Evolutionary conservation across 23 tunicate genomes (phyloP), one percentile per base, ranked within the genome.

Genomic region (Diplosoma virens): DNA sequence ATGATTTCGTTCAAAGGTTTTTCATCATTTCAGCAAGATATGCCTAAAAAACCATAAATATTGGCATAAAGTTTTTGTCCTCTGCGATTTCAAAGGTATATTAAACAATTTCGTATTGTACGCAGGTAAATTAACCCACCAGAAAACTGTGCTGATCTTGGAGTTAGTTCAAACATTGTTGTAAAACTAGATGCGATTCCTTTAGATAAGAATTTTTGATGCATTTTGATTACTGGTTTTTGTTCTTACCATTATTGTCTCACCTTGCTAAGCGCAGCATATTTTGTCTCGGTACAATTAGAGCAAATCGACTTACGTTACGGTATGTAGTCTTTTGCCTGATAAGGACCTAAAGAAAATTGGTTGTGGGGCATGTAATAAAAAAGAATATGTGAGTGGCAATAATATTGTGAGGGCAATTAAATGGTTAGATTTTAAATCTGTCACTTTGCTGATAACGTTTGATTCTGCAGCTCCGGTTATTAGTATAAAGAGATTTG

Each of bases 91-190:
- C 23, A 9, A 35, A 34, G 74, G 74, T n/a, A 9, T 67, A 5
- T 11, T 67, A 3, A 5, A 67, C 36, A 23, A 67, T 52, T 67
- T 67, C 36, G 52, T 16, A 3, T 6, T 67, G 26, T 67, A 67
- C 52, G 3, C 50, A 5, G 74, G 74, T 17, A 67, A 67, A 21
- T 34, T 67, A 3, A 4, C 26, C 52, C 52, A 34, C 74, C 52
- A 35, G 26, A 16, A 17, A 29, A 67, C 36, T 24, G 9, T 11
- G 28, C 30, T 6, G 64, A 50, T 50, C 27, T 52, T 7, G 59
- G 64, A 48, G 61, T 37, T 37, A 73, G 64, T 35, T 73, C 74
- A 3, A 67, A 67, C 36, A 67, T 34, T 35, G 74, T 67, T 25
- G 32, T 67, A 5, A 35, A 25, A n/a, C 27, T 67, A 23, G 50